Base-by-base conservation (phyloP, 1,140 invertebrate genomes). In the Diorhabda carinulata region DNA sequence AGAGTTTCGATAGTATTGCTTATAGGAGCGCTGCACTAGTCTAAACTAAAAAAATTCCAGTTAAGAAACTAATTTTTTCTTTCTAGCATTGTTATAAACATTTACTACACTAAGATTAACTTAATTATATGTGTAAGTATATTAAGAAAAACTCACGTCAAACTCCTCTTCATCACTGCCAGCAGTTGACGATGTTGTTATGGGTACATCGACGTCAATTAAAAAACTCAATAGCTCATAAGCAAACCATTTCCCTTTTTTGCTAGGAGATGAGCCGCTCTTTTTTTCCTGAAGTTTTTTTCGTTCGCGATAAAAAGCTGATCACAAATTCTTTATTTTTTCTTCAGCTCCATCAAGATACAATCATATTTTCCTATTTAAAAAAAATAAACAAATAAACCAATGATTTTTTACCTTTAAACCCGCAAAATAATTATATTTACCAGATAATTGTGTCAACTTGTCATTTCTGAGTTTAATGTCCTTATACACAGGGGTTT, bases 391-490 rank as follows among this genome's bases (percentile, higher is more conserved):
- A n/a, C 4, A 57, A 57, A n/a, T n/a, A 57, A 5, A 57, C 56
- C 9, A 57, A n/a, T 41, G 9, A 61, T 61, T 61, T 61, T 43
- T 41, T 40, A 61, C 43, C 60, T 61, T 40, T 7, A 61, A n/a
- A 9, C 9, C 43, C 60, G 43, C 40, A 61, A 40, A n/a, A 61
- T 61, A 61, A 41, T 61, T 43, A 61, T 43, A 61, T 61, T 61
- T 61, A 64, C 10, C 41, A 10, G 43, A 9, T 56, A 64, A 47
- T 56, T 67, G 57, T 57, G 60, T 67, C 59, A 67, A 43, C 66
- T 67, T 67, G 43, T 61, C 66, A 67, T 67, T 45, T 67, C 60
- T 67, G 5, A 60, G 5, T 42, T n/a, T 61, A 43, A 61, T 43
- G n/a, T 60, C 59, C 45, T 67, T 67, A 60, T 60, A 67, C 60